Percentiles rank a stretch among this genome's conserved stretches.
Evolutionary conservation across 2,113 vertebrate species (phyloP).

Genomic region (Oxyruncus cristatus): DNA sequence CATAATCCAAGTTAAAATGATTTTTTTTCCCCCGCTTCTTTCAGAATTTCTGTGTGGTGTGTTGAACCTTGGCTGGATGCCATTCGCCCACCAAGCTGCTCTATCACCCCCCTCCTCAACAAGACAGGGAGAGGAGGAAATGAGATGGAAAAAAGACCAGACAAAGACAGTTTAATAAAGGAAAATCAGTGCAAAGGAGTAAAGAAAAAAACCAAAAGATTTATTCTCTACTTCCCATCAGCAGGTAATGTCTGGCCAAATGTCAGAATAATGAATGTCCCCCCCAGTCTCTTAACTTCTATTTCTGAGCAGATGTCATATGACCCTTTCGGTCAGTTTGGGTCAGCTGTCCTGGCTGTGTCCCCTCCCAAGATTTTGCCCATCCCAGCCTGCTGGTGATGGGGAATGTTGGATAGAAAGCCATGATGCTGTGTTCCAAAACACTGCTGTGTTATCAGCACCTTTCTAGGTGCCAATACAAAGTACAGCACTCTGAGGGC

Average conservation of each 20-base stretch:
- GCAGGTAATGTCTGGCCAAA: not conserved
- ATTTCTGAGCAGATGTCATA: not conserved
- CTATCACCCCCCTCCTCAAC: not conserved
- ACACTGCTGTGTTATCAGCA: not conserved
- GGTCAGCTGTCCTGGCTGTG: not conserved
- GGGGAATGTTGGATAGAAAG: too few species aligned
- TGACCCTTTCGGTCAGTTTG: not conserved
- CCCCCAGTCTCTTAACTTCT: not conserved
- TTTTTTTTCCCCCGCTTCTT: rapidly evolving
- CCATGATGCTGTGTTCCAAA: too few species aligned
- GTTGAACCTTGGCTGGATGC: not conserved
- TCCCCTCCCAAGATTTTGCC: not conserved
- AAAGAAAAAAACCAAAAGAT: not conserved
- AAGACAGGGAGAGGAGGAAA: not conserved
- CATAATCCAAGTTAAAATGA: not conserved
- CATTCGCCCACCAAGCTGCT: not conserved
- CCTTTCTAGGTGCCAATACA: not conserved
- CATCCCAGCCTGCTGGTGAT: not conserved
- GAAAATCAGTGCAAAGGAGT: not conserved
- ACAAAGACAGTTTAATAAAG: not conserved
- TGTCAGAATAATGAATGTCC: not conserved
- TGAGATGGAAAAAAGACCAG: not conserved
- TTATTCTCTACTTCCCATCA: not conserved
- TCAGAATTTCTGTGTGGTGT: not conserved
- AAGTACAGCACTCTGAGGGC: not conserved